Base-by-base conservation (phyloP, 2,888 invertebrate genomes). In the Hypomecis atomaria region DNA sequence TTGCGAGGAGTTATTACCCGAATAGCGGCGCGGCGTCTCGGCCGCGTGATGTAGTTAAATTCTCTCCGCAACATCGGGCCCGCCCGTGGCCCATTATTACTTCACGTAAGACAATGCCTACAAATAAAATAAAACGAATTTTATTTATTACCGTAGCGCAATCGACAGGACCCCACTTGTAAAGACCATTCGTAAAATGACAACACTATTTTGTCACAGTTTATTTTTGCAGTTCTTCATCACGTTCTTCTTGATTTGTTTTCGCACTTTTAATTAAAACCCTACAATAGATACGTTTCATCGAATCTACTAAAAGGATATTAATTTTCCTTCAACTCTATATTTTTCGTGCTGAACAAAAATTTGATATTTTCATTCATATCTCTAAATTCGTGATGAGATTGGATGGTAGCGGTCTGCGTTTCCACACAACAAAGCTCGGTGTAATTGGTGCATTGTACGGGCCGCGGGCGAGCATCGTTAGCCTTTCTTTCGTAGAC, bases 391-490 rank as follows among this genome's bases (percentile, higher is more conserved):
- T 37, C 43, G 40, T 55, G 59, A 68, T 72, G 75, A 79, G 80
- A 83, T 84, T 81, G 78, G 75, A 81, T 76, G 81, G 37, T 44
- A 42, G 60, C 56, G 60, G 40, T n/a, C n/a, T 23, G 77, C 71
- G 79, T 76, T 75, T 74, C 77, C 76, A 73, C 77, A 79, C 81
- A 85, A 89, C 85, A 87, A 85, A 87, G 88, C 84, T 78, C 80
- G 33, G 68, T 85, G 87, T 90, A 91, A 91, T 90, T 90, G 90
- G 87, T 88, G 89, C 88, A 89, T 87, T 90, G 89, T 89, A 83
- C 78, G 77, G 81, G 81, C 84, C 84, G 82, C 84, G 82, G 88
- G 88, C 86, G 79, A 81, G 84, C 88, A 85, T 89, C 90, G 91
- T 90, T 90, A 90, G 89, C 91, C 88, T 90, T 90, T 90, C 90